Conservation (phyloP, 2,888 invertebrate genomes). For the Aleiodes leptofemur region DNA sequence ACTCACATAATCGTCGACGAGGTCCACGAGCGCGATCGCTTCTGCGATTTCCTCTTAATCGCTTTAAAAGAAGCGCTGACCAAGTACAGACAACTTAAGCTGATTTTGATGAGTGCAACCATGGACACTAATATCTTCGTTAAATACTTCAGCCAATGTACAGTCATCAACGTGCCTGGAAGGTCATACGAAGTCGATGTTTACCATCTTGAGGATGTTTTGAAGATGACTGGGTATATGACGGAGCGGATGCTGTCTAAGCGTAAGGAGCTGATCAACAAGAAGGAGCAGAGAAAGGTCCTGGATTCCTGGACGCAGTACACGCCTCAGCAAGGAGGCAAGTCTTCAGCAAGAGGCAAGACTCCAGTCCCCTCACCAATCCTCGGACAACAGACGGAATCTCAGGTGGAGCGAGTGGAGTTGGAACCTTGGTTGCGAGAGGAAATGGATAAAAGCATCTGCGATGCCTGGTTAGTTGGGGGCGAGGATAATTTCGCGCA, state of each 20-base stretch:
- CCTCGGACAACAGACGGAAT: slow-evolving; percentile 67
- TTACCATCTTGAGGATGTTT: slow-evolving; percentile 88
- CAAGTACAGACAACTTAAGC: slow-evolving; percentile 83
- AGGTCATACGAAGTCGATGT: slow-evolving; percentile 85
- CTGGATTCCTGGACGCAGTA: slow-evolving; percentile 74
- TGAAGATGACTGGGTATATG: slow-evolving; percentile 79
- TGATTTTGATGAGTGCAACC: slow-evolving; percentile 97
- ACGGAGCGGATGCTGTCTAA: slow-evolving; percentile 76
- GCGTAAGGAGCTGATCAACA: slow-evolving; percentile 69
- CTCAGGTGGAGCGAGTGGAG: slow-evolving; percentile 75
- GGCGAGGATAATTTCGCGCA: slow-evolving; percentile 84
- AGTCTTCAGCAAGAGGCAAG: neutral
- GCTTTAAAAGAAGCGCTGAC: slow-evolving; percentile 86
- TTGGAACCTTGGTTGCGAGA: slow-evolving; percentile 77
- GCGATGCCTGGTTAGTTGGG: slow-evolving; percentile 79
- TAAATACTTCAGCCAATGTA: slow-evolving; percentile 89
- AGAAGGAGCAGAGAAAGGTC: slow-evolving; percentile 70
- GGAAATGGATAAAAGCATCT: slow-evolving; percentile 83
- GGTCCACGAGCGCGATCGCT: slow-evolving; percentile 95
- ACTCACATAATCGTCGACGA: slow-evolving; percentile 96
- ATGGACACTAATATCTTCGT: slow-evolving; percentile 89
- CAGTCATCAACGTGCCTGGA: slow-evolving; percentile 87
- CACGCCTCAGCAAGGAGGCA: slow-evolving; percentile 57
- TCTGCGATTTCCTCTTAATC: slow-evolving; percentile 94
- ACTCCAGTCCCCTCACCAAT: slow-evolving; percentile 47